Evolutionary conservation across 2,113 vertebrate genomes (phyloP), one percentile per base, ranked within the genome.

Genomic region (Orientallactaga bullata): DNA sequence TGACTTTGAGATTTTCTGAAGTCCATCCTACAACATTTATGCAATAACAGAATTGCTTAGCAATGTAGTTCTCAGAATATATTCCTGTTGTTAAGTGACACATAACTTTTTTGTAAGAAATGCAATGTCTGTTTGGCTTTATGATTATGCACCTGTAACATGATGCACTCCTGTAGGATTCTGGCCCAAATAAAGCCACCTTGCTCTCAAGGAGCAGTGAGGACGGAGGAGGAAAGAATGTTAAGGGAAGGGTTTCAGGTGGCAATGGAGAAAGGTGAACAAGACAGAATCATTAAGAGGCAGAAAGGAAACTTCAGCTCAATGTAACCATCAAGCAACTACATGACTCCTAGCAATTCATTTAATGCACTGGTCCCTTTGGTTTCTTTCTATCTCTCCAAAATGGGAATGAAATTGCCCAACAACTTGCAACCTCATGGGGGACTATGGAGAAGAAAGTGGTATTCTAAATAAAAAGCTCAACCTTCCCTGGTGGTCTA

Each of bases 321-420:
- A 39, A 5, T 47, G 0, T 30, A 17, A n/a, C 89, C 51, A 65
- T 35, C 21, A 65, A 37, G 60, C 80, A 71, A 85, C 60, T 30
- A 37, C 0, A 4, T 5, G 28, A 79, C n/a, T 88, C 85, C 18
- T 8, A 73, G 51, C 24, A 69, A 88, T 26, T 88, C 72, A 74
- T 71, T 86, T 72, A 83, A 86, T 72, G 28, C 28, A 7, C 51
- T n/a, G 73, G 47, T 74, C 26, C 61, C 55, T 28, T 94, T 89
- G 13, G 1, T 88, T 83, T 90, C 63, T 51, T 93, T 93, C 81
- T 39, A 37, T 93, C 26, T 30, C 1, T 1, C 78, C 93, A 91
- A 95, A 93, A 83, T 88, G 69, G 60, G 74, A 91, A 92, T 93
- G 76, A 90, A 96, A 87, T 35, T 69, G 51, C 37, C 71, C 77